Conservation (phyloP, 2,888 invertebrate species). For the Byasa hedistus region DNA sequence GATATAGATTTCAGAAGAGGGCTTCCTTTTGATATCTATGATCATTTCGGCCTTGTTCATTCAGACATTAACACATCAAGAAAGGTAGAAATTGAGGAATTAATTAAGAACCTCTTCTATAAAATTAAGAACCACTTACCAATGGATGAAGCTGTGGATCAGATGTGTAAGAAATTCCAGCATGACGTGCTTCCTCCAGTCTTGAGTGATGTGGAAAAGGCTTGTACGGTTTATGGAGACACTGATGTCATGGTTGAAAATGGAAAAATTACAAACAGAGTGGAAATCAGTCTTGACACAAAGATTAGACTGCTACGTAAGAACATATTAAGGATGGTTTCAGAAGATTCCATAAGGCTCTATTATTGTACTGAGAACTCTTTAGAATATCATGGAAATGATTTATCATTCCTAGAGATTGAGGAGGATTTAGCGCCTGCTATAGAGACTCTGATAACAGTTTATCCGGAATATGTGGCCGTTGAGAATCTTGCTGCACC, state of each 20-base stretch:
- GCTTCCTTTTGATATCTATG: constrained; percentile 88
- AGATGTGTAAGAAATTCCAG: constrained; percentile 90
- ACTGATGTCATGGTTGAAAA: constrained; percentile 83
- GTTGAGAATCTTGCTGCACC: constrained; percentile 86
- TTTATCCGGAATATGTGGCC: constrained; percentile 88
- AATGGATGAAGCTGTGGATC: constrained; percentile 90
- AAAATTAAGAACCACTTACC: constrained; percentile 82
- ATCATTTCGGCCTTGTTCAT: constrained; percentile 86
- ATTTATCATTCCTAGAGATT: constrained; percentile 85
- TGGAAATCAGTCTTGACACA: constrained; percentile 84
- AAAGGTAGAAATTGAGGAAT: constrained; percentile 72
- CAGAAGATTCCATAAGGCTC: constrained; percentile 82
- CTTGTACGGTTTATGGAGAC: constrained; percentile 85
- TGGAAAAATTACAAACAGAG: constrained; percentile 82
- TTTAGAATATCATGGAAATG: constrained; percentile 90
- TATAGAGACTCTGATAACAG: constrained; percentile 84
- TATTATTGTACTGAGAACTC: constrained; percentile 94
- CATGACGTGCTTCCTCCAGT: constrained; percentile 94
- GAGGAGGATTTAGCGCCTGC: constrained; percentile 83
- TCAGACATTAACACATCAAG: constrained; percentile 71
- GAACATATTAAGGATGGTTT: constrained; percentile 81
- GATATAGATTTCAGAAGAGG: constrained; percentile 87
- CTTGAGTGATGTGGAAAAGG: constrained; percentile 82
- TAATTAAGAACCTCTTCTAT: constrained; percentile 78
- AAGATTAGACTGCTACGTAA: constrained; percentile 79